phyloP scores from a whole-genome alignment of 2,888 invertebrate genomes.

The Euproctis similis region DNA sequence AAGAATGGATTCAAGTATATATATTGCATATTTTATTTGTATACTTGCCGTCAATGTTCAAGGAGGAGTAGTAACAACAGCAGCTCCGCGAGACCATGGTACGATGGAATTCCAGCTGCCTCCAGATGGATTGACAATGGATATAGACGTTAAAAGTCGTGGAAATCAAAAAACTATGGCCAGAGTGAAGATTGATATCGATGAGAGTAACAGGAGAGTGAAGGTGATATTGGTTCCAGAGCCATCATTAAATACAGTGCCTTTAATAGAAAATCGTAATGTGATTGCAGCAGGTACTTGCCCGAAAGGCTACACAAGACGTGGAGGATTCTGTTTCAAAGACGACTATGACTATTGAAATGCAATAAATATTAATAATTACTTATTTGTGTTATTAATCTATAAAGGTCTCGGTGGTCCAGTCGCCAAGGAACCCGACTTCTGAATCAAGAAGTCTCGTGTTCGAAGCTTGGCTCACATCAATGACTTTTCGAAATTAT shows the following conservation, averaged over 20 bases:
- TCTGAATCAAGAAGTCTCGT: too few species aligned
- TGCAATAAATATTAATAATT: too few species aligned
- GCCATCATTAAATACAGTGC: constrained; percentile 1
- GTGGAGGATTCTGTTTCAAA: constrained; percentile 10
- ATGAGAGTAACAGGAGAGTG: constrained; percentile 4
- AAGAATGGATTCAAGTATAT: constrained; percentile 1
- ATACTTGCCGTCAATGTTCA: background rate
- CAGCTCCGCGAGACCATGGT: background rate
- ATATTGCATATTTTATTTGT: background rate
- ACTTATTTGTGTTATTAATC: too few species aligned
- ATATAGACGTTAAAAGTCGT: constrained; percentile 1
- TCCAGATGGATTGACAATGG: constrained; percentile 3
- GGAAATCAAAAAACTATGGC: background rate
- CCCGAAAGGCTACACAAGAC: constrained; percentile 4
- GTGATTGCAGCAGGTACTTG: constrained; percentile 11
- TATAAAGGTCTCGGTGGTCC: too few species aligned
- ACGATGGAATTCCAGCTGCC: constrained; percentile 2
- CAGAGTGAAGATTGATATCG: constrained; percentile 3
- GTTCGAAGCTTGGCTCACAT: too few species aligned
- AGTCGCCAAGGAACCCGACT: too few species aligned
- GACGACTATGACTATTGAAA: constrained; percentile 8
- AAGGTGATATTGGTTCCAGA: constrained; percentile 1
- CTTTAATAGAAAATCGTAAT: constrained; percentile 7
- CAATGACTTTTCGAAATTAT: too few species aligned
- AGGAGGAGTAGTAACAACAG: background rate